Base-by-base conservation (phyloP, 2,888 invertebrate genomes). In the Noctua comes region DNA sequence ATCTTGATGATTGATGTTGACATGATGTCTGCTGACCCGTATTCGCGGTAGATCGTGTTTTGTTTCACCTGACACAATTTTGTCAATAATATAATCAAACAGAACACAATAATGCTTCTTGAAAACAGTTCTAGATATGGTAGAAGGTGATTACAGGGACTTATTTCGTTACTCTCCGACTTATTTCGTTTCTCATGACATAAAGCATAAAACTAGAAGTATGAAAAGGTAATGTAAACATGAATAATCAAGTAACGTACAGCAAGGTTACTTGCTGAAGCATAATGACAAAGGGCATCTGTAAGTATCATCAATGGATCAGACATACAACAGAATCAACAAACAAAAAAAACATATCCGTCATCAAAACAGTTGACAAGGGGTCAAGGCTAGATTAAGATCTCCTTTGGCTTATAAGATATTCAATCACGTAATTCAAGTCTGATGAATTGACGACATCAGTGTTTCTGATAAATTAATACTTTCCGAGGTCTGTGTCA, bases 1-100 rank as follows among this genome's bases (percentile, higher is more conserved):
- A 59, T 79, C 71, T 27, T 59, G 68, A 62, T 82, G 86, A 86
- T 79, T 31, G 76, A 86, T 79, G 77, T 13, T 24, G 27, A 69
- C 54, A 64, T 77, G 71, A 46, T 73, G 54, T 76, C 10, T 81
- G 16, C 43, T 74, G 80, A 65, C 43, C 51, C 13, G 24, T 40
- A 68, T 82, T 31, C 3, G 27, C 21, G 24, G 21, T 6, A 24
- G n/a, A 54, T 36, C 0, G 16, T 31, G 7, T 8, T 57, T 48
- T 40, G 1, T 36, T 57, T 11, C 51, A 70, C 7, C 40, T 36
- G 16, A 8, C 10, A 10, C 31, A 24, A 48, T 13, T 18, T 21
- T 27, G 21, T 27, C 27, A 3, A n/a, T 13, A 40, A 16, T 16
- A 8, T 59, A n/a, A n/a, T 27, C 16, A 59, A 0, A 59, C 7